Conservation (phyloP, 2,888 invertebrate genomes). For the Colostygia pectinataria region DNA sequence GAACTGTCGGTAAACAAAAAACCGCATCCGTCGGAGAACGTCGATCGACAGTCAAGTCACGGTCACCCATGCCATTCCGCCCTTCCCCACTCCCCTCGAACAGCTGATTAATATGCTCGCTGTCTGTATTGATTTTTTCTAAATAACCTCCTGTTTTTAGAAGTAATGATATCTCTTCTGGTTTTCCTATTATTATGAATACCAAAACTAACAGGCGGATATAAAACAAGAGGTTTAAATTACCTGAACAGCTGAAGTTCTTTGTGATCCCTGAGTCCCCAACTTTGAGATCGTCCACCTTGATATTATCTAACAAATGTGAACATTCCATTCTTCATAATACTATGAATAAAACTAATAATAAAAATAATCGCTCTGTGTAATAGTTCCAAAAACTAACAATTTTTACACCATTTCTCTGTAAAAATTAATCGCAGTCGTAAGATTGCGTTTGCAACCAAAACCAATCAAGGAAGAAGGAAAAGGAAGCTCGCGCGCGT, state of each 20-base stretch:
- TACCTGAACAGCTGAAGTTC: slow-evolving; percentile 86
- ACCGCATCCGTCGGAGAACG: slow-evolving; percentile 60
- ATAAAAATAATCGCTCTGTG: slow-evolving; percentile 53
- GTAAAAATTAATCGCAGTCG: slow-evolving; percentile 28
- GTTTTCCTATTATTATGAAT: slow-evolving; percentile 21
- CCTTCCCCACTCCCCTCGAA: slow-evolving; percentile 66
- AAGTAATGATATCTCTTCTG: slow-evolving; percentile 41
- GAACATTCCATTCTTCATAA: slow-evolving; percentile 86
- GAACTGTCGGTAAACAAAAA: too few relatives aligned
- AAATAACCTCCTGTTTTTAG: slow-evolving; percentile 63
- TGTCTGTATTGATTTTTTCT: slow-evolving; percentile 77
- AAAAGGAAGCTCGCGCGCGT: slow-evolving; percentile 18
- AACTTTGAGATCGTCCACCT: slow-evolving; percentile 77
- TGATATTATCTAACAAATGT: slow-evolving; percentile 86
- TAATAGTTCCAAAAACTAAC: slow-evolving; percentile 44
- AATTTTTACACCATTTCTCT: slow-evolving; percentile 39
- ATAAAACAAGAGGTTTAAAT: slow-evolving; percentile 47
- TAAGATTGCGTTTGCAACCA: slow-evolving; percentile 27
- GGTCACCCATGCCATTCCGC: slow-evolving; percentile 65
- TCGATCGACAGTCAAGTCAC: slow-evolving; percentile 70
- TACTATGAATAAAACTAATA: slow-evolving; percentile 48
- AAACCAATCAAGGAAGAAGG: slow-evolving; percentile 21
- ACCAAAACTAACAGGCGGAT: slow-evolving; percentile 32
- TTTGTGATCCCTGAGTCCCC: slow-evolving; percentile 82
- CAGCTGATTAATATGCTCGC: slow-evolving; percentile 80